Conservation (phyloP, 1,140 invertebrate genomes). For the Solenopsis invicta region DNA sequence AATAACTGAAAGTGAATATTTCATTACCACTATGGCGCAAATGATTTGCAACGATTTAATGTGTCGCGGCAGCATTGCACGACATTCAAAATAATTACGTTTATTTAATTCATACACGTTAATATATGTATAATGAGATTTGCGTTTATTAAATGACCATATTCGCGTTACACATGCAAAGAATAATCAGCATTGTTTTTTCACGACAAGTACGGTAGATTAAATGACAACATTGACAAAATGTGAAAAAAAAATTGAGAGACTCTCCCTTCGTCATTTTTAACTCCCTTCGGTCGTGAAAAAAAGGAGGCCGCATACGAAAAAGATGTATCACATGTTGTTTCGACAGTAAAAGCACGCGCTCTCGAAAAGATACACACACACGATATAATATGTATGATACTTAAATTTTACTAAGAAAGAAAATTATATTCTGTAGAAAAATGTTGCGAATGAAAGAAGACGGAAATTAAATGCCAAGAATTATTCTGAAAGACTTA, state of each 20-base stretch:
- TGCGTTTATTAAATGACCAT: conserved; percentile 17
- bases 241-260: not conserved
- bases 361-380: not conserved
- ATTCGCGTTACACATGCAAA: not conserved
- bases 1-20: conserved; percentile 42
- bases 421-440: conserved; percentile 1
- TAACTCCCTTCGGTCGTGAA: not conserved
- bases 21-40: conserved; percentile 7
- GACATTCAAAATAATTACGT: conserved; percentile 24
- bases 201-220: not conserved
- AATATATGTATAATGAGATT: conserved; percentile 27
- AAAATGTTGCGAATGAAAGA: not conserved
- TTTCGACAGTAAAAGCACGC: not conserved
- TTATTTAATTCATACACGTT: conserved; percentile 11
- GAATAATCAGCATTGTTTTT: not conserved
- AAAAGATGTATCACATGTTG: not conserved
- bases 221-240: conserved; percentile 39
- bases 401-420: not conserved
- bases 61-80: not conserved
- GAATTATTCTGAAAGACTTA: not conserved
- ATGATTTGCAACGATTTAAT: conserved; percentile 4
- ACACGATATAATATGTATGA: not conserved
- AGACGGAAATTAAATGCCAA: not conserved
- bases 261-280: not conserved
- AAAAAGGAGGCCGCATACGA: not conserved